Conservation (phyloP, 2,113 vertebrate species). For the Tachysurus vachellii region DNA sequence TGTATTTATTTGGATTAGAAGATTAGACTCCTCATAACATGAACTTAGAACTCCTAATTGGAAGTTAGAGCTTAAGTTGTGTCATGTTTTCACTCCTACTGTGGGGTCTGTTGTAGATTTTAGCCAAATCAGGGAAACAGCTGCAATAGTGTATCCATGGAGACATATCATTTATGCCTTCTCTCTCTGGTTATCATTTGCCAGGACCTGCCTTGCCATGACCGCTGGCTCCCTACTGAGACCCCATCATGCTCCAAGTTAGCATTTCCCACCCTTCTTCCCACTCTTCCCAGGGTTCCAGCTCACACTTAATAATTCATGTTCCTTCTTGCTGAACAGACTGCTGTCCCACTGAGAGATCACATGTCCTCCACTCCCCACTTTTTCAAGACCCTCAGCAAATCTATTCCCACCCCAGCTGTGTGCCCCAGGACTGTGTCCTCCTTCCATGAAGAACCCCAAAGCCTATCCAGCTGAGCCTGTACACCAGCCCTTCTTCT, state of each 20-base stretch:
- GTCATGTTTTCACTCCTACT: constrained; percentile 17
- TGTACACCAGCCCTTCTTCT: constrained; percentile 65
- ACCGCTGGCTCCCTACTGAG: constrained; percentile 33
- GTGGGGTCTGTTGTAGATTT: not conserved
- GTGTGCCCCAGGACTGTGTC: constrained; percentile 57
- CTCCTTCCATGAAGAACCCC: constrained; percentile 63
- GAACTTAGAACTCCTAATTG: constrained; percentile 66
- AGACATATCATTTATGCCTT: constrained; percentile 11
- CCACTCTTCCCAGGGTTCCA: constrained; percentile 44
- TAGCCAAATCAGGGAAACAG: constrained; percentile 12
- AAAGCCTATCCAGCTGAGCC: constrained; percentile 69
- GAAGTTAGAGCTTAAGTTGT: constrained; percentile 63
- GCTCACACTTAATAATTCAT: constrained; percentile 66
- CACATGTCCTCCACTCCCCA: constrained; percentile 47
- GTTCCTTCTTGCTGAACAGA: constrained; percentile 60
- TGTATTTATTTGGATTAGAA: constrained; percentile 68
- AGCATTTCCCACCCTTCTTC: constrained; percentile 41
- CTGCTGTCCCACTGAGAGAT: constrained; percentile 47
- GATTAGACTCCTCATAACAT: constrained; percentile 63
- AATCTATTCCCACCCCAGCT: constrained; percentile 59
- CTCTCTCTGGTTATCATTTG: constrained; percentile 26
- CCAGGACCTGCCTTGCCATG: constrained; percentile 29
- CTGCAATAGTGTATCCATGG: constrained; percentile 12
- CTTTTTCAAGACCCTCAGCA: constrained; percentile 56
- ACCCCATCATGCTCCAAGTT: constrained; percentile 47